Conservation (phyloP, 2,797 vertebrate genomes). For the Gila robusta region DNA sequence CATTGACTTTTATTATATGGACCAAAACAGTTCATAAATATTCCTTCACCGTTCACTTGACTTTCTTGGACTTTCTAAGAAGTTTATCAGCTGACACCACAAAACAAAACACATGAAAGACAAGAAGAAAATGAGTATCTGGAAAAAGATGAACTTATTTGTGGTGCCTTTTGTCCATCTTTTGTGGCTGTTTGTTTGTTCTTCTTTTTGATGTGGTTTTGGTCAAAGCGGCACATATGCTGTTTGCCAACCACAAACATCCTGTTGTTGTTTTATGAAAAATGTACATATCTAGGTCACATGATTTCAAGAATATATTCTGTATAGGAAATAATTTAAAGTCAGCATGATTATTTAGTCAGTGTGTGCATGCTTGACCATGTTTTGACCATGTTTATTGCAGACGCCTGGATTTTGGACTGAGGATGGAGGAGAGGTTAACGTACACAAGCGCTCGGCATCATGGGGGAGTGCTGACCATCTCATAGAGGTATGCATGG, state of each 20-base stretch:
- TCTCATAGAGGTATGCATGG: slow-evolving; percentile 89
- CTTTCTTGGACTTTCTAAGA: slow-evolving; percentile 43
- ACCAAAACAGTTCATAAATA: not conserved
- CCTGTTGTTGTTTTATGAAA: slow-evolving; percentile 49
- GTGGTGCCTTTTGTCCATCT: slow-evolving; percentile 2
- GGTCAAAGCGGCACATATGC: not conserved
- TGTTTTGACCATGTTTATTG: slow-evolving; percentile 54
- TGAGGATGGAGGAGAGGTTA: slow-evolving; percentile 88
- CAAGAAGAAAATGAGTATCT: not conserved
- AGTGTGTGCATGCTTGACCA: not conserved
- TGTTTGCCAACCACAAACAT: slow-evolving; percentile 37
- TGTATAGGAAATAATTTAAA: not conserved
- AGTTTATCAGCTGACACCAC: slow-evolving; percentile 66
- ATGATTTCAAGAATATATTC: not conserved
- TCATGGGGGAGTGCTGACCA: slow-evolving; percentile 97
- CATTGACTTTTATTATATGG: not conserved
- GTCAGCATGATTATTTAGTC: not conserved
- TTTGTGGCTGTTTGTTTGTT: not conserved
- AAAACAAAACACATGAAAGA: slow-evolving; percentile 57
- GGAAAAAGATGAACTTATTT: not conserved
- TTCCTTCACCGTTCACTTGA: slow-evolving; percentile 36
- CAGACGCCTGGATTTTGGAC: slow-evolving; percentile 95
- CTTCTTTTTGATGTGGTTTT: not conserved
- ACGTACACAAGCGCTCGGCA: slow-evolving; percentile 91
- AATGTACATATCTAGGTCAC: not conserved